These are phyloP conservation scores for Dryobates pubescens DNA, from an alignment of 2,797 vertebrate genomes.

Conservation along the genomic window DNA sequence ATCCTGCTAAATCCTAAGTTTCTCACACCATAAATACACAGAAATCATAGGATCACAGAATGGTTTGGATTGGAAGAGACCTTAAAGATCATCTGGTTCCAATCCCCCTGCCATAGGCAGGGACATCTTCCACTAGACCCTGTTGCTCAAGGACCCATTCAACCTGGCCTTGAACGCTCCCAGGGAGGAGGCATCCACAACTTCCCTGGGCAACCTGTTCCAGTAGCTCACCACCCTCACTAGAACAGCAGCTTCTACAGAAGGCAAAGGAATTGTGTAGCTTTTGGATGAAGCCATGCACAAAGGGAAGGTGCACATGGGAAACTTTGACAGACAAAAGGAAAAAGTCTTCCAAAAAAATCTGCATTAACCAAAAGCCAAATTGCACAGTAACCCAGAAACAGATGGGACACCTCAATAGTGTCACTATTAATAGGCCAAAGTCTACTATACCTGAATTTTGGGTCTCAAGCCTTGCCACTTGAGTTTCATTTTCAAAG, in stretches of 20 bases:
- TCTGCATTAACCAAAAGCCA: not conserved
- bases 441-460: conserved; percentile 73
- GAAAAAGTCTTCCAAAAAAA: not conserved
- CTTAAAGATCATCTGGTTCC: no score
- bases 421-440: not conserved
- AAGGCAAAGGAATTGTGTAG: not conserved
- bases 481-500: conserved; percentile 85
- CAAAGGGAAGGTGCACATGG: not conserved
- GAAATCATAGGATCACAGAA: not conserved
- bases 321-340: not conserved
- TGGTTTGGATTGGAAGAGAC: no score
- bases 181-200: no score
- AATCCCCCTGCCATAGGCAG: no score
- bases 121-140: no score
- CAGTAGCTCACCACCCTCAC: no score
- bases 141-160: no score
- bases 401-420: not conserved
- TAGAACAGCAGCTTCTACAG: not conserved
- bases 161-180: no score
- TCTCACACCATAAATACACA: not conserved
- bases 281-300: not conserved
- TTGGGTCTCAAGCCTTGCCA: conserved; percentile 84
- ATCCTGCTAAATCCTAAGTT: not conserved
- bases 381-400: not conserved
- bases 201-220: no score